Conservation (phyloP, 2,797 vertebrate genomes). For the Rhinophrynus dorsalis region DNA sequence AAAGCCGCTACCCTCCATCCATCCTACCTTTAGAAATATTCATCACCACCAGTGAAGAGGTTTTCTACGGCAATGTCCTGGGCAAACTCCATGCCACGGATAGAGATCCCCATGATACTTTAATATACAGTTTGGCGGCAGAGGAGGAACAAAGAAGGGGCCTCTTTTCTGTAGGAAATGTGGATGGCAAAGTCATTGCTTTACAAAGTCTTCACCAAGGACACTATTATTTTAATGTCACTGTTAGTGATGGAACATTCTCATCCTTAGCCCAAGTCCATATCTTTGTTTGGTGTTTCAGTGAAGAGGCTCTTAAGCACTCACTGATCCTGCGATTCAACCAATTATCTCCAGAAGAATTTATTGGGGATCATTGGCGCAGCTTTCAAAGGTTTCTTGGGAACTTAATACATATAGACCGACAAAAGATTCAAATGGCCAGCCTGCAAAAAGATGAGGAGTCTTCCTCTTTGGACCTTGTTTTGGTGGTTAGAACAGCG, state of each 20-base stretch:
- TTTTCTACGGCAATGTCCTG: slow-evolving; percentile 80
- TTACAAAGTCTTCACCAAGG: slow-evolving; percentile 75
- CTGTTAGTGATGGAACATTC: slow-evolving; percentile 88
- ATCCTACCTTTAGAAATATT: slow-evolving; percentile 89
- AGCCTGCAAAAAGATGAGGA: slow-evolving; percentile 83
- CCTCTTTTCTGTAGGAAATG: slow-evolving; percentile 77
- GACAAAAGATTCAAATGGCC: slow-evolving; percentile 84
- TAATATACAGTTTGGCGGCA: slow-evolving; percentile 77
- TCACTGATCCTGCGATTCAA: slow-evolving; percentile 80
- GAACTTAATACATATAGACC: slow-evolving; percentile 67
- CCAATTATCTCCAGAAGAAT: slow-evolving; percentile 83
- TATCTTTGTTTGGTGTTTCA: slow-evolving; percentile 80
- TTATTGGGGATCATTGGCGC: slow-evolving; percentile 89
- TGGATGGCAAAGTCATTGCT: slow-evolving; percentile 84
- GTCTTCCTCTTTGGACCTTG: slow-evolving; percentile 73
- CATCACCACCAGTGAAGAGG: slow-evolving; percentile 75
- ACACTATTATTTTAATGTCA: slow-evolving; percentile 84
- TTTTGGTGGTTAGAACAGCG: slow-evolving; percentile 77
- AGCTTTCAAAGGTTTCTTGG: slow-evolving; percentile 84
- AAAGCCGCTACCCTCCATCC: slow-evolving; percentile 84
- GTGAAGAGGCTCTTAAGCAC: slow-evolving; percentile 71
- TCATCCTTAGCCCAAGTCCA: slow-evolving; percentile 70
- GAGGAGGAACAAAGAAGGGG: slow-evolving; percentile 59
- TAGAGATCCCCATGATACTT: slow-evolving; percentile 83
- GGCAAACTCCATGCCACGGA: slow-evolving; percentile 92